Base-by-base conservation (phyloP, 2,113 vertebrate genomes). In the Sebastes schlegelii region DNA sequence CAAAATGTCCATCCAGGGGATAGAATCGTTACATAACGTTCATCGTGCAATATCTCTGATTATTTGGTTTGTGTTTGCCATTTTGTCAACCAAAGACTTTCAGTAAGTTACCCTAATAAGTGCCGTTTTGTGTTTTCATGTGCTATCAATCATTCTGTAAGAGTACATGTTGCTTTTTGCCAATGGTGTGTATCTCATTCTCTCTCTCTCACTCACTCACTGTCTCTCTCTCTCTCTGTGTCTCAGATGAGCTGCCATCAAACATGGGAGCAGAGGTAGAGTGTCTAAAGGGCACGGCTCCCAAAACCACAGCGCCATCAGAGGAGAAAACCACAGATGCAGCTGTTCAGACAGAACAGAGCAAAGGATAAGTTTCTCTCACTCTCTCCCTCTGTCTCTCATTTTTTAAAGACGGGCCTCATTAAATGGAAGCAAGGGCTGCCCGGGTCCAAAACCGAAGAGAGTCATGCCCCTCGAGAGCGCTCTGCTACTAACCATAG, bases 311-410 rank as follows among this genome's bases (percentile, higher is more conserved):
- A 93, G 85, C 62, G 34, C 84, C 84, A 86, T 90, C 91, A 83
- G 76, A 92, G 76, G 88, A 88, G 84, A 92, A 93, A 94, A 93
- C 90, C 92, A 79, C 92, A 90, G 86, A 80, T 89, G 92, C 93
- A 94, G 93, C 92, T 95, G 93, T 93, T 91, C 89, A 83, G 88
- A 80, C 46, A 73, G 83, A 92, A 88, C 67, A 86, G 82, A 88
- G 82, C 68, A 49, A 78, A 81, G 82, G 81, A 92, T 85, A 87
- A 42, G 79, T 92, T 90, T 87, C 84, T 89, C 87, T 87, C 90
- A 68, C 87, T 83, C 77, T 85, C n/a, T 57, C 60, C 14, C 60
- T 61, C 12, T 52, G 52, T 71, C 74, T 77, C 77, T 85, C 81
- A 16, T 75, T 92, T 80, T 34, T 82, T 54, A 75, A 86, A 91